Conservation (phyloP, 2,888 invertebrate genomes). For the Lamellibrachia columna region DNA sequence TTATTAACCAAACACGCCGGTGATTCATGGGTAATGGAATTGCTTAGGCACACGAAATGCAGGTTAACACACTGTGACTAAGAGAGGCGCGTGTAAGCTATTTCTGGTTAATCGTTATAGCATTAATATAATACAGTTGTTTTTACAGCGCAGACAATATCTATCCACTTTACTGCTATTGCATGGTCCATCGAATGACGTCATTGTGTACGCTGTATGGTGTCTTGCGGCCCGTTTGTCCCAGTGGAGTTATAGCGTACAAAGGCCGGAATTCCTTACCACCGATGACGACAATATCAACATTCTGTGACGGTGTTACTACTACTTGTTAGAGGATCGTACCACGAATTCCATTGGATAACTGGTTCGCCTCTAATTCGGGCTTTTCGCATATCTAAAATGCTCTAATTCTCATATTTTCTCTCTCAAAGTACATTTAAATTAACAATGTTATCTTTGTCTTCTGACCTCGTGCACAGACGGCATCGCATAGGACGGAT, state of each 20-base stretch:
- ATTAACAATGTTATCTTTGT: no score
- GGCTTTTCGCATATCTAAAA: no score
- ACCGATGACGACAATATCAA: neutral
- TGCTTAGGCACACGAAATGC: neutral
- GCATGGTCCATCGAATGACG: neutral
- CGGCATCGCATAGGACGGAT: no score
- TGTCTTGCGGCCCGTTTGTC: neutral
- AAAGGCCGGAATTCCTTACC: neutral
- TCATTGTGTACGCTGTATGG: neutral
- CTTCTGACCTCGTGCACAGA: no score
- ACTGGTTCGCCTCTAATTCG: no score
- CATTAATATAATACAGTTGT: neutral
- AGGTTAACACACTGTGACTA: neutral
- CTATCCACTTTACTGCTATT: neutral
- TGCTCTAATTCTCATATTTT: no score
- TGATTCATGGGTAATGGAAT: no score
- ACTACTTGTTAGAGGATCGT: neutral
- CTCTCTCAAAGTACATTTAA: no score
- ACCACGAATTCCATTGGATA: no score
- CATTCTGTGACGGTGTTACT: neutral
- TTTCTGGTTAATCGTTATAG: slow-evolving; percentile 1
- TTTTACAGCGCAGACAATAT: neutral
- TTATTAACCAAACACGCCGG: no score
- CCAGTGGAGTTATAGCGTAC: neutral
- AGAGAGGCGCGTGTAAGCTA: neutral